Conservation (phyloP, 2,113 vertebrate genomes). For the Catharus minimus region DNA sequence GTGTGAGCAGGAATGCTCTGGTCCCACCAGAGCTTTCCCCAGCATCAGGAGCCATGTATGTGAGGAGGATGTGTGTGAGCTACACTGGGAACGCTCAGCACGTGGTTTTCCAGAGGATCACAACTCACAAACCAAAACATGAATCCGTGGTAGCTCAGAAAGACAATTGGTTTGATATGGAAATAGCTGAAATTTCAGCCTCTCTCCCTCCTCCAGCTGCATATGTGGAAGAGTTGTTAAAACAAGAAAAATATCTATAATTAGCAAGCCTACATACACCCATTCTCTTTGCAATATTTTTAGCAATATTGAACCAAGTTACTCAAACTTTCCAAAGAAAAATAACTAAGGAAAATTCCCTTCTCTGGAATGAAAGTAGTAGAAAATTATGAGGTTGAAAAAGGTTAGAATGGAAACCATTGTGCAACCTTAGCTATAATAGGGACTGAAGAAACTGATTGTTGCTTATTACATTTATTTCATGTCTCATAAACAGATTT, state of each 20-base stretch:
- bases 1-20: background rate
- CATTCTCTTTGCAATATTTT: constrained; percentile 55
- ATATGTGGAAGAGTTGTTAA: background rate
- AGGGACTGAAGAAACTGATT: background rate
- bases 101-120: background rate
- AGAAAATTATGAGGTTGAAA: constrained; percentile 24
- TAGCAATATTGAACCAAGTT: constrained; percentile 23
- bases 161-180: background rate
- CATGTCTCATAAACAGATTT: background rate
- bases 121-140: background rate
- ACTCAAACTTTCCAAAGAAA: constrained; percentile 62
- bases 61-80: background rate
- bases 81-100: background rate
- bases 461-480: background rate
- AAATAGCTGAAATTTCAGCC: constrained; percentile 12
- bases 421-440: constrained; percentile 31
- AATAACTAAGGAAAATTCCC: constrained; percentile 55
- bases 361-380: constrained; percentile 30
- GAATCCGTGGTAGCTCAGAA: background rate
- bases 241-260: constrained; percentile 40
- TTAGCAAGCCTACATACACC: constrained; percentile 29
- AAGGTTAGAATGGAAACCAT: constrained; percentile 41
- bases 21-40: background rate
- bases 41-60: accelerated
- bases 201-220: background rate